A percentile compares a stretch with the other conserved stretches of the same genome.
Conservation (phyloP, 2,113 vertebrate species). For the Festucalex cinctus region DNA sequence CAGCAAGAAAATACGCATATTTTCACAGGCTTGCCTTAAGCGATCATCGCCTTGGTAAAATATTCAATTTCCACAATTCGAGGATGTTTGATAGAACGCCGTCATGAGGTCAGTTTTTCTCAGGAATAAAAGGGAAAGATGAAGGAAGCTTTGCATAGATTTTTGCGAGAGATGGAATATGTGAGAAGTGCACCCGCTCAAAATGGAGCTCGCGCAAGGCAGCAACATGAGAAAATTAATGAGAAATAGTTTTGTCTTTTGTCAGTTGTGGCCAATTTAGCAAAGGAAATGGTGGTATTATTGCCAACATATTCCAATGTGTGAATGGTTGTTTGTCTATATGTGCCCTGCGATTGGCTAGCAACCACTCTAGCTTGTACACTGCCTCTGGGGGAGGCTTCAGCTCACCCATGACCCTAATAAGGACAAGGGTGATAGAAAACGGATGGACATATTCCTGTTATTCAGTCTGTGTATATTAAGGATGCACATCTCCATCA, state of each 20-base stretch:
- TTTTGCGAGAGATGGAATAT: conserved; percentile 5
- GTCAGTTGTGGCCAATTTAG: neutral
- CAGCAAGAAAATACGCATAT: neutral
- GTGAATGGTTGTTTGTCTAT: neutral
- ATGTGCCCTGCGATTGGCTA: neutral
- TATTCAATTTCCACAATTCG: conserved; percentile 33
- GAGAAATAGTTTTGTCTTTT: neutral
- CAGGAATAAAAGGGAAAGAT: conserved; percentile 18
- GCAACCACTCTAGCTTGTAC: too few relatives aligned
- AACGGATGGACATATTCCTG: too few relatives aligned
- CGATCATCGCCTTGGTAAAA: conserved; percentile 15
- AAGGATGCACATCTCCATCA: too few relatives aligned
- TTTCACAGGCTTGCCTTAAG: conserved; percentile 23
- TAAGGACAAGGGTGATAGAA: too few relatives aligned
- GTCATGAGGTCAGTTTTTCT: conserved; percentile 19
- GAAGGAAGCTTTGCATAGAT: conserved; percentile 34
- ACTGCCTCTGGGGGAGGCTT: too few relatives aligned
- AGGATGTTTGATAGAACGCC: conserved; percentile 24
- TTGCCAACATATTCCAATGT: neutral
- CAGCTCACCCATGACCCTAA: too few relatives aligned
- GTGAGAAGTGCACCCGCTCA: neutral
- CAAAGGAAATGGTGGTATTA: neutral
- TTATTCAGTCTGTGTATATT: too few relatives aligned
- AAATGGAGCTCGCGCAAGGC: neutral
- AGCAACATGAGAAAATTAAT: neutral